A percentile compares a stretch with the other conserved stretches of the same genome.
Evolutionary conservation across 1,140 invertebrate genomes (phyloP).

Genomic region (Halictus rubicundus): DNA sequence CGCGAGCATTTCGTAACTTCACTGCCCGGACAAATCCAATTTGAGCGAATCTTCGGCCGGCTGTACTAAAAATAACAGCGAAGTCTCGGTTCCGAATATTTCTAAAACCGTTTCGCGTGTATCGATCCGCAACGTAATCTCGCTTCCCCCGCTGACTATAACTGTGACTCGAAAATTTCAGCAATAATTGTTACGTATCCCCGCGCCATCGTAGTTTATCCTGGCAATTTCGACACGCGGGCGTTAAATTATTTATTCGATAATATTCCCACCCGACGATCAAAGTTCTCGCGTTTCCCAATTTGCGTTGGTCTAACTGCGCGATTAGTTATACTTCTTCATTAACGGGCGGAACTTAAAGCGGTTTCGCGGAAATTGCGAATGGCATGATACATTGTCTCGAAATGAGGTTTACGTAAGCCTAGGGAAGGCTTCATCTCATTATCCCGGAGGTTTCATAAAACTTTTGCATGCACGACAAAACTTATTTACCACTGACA

Average conservation of each 20-base stretch:
- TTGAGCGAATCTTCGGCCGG: slow-evolving; percentile 16
- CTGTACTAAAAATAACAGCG: slow-evolving; percentile 27
- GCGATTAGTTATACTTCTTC: background rate
- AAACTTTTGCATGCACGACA: slow-evolving; percentile 27
- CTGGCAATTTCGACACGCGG: background rate
- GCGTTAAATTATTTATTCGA: too few species aligned
- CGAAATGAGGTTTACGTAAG: slow-evolving; percentile 43
- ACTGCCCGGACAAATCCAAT: slow-evolving; percentile 26
- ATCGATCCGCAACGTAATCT: background rate
- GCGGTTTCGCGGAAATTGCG: slow-evolving; percentile 5
- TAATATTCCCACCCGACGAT: too few species aligned
- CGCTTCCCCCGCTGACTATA: too few species aligned
- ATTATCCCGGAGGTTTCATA: slow-evolving; percentile 33
- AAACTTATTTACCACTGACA: background rate
- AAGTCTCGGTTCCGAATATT: background rate
- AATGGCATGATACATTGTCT: slow-evolving; percentile 20
- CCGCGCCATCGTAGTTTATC: too few species aligned
- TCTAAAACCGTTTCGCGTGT: background rate
- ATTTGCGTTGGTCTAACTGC: background rate
- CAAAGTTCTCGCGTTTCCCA: background rate
- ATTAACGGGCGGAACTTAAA: background rate
- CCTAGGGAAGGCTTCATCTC: slow-evolving; percentile 36
- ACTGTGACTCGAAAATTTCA: too few species aligned
- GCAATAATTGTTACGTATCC: too few species aligned
- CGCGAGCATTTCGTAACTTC: background rate